A percentile compares a stretch with the other conserved stretches of the same genome.
phyloP scores from a whole-genome alignment of 2,888 invertebrate genomes.

The Ochlodes sylvanus region DNA sequence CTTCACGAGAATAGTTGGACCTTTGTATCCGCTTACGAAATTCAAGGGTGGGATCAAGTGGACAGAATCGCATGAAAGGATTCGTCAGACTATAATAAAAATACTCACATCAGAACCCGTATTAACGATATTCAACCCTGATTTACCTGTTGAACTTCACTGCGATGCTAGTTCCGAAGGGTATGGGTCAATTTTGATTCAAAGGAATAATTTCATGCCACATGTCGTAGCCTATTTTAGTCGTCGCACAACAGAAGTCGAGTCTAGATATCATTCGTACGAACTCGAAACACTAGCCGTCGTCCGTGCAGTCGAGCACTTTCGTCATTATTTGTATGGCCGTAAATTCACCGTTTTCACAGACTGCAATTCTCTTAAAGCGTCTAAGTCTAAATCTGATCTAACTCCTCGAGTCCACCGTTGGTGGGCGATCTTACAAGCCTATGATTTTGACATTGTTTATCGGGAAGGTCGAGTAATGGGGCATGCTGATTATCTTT shows the following conservation, averaged over 20 bases:
- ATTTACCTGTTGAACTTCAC: not conserved
- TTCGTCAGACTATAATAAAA: not conserved
- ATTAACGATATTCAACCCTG: not conserved
- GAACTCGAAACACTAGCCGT: constrained; percentile 22
- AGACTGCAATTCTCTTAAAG: constrained; percentile 46
- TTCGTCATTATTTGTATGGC: constrained; percentile 42
- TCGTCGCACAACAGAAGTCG: not conserved
- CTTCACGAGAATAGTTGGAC: not conserved
- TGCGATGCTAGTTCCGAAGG: not conserved
- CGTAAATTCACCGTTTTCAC: constrained; percentile 35
- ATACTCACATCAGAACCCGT: not conserved
- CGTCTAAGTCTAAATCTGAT: constrained; percentile 42
- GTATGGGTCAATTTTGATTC: not conserved
- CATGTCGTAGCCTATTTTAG: constrained; percentile 39
- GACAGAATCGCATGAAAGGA: not conserved
- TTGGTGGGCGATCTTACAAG: constrained; percentile 3
- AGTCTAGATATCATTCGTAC: constrained; percentile 40
- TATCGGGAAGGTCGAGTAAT: not conserved
- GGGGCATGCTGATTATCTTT: constrained; percentile 22
- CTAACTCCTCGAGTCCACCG: not conserved
- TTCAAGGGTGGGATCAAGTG: not conserved
- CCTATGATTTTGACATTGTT: constrained; percentile 5
- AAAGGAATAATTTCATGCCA: not conserved
- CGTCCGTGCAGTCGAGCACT: constrained; percentile 42
- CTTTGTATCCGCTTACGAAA: not conserved